These are phyloP conservation scores for Zapornia atra DNA, from an alignment of 2,113 vertebrate species.

Conservation along the genomic window DNA sequence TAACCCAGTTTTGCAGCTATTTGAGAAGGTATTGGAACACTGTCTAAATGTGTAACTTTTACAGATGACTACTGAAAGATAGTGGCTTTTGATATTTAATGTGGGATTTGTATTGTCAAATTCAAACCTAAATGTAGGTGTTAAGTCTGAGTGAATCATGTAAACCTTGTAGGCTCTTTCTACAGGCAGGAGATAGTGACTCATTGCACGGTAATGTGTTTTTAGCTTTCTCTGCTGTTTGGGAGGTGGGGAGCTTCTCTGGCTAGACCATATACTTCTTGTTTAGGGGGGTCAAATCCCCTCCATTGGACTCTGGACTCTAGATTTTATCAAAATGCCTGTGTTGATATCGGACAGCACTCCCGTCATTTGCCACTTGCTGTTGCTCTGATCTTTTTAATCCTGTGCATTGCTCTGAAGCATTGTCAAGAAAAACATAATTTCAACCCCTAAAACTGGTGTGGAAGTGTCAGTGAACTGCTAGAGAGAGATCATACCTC, in stretches of 20 bases:
- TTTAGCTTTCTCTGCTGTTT: neutral
- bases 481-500: neutral
- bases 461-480: neutral
- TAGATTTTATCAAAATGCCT: neutral
- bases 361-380: neutral
- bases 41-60: neutral
- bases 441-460: neutral
- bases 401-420: neutral
- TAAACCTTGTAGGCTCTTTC: constrained; percentile 12
- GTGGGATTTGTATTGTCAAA: constrained; percentile 34
- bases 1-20: neutral
- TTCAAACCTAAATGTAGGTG: constrained; percentile 35
- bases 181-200: neutral
- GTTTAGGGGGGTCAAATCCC: neutral
- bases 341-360: neutral
- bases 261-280: neutral
- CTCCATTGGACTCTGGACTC: neutral
- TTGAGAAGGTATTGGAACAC: neutral
- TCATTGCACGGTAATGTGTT: neutral
- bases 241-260: neutral
- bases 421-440: neutral
- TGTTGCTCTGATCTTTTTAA: neutral
- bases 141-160: constrained; percentile 15
- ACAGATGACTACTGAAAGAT: neutral
- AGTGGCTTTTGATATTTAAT: neutral